phyloP scores from a whole-genome alignment of 1,140 invertebrate genomes.

The Mactra quadrangularis region DNA sequence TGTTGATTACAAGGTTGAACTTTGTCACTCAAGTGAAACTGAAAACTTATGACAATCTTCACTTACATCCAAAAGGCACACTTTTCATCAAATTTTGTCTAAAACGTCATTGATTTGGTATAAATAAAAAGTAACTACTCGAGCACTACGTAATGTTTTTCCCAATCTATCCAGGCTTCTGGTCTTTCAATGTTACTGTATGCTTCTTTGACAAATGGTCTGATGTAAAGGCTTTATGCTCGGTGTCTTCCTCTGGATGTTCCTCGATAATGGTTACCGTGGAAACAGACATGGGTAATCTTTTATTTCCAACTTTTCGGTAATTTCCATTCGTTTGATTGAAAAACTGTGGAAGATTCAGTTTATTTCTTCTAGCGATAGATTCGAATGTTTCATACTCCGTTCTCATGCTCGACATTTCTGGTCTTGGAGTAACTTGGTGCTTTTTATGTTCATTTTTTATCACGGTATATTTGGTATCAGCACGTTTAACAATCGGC shows the following conservation, averaged over 20 bases:
- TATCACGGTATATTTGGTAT: background rate
- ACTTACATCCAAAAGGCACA: too few relatives aligned
- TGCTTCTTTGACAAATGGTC: conserved; percentile 36
- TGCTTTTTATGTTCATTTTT: conserved; percentile 5
- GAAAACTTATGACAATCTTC: too few relatives aligned
- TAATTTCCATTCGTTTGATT: conserved; percentile 18
- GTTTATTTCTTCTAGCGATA: conserved; percentile 66
- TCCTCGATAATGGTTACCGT: conserved; percentile 66
- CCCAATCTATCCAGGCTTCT: background rate
- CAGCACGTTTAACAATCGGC: conserved; percentile 33
- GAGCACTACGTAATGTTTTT: too few relatives aligned
- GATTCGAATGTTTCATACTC: conserved; percentile 70
- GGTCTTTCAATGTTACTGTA: background rate
- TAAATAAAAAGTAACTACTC: too few relatives aligned
- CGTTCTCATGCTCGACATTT: conserved; percentile 66
- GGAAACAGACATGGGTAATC: conserved; percentile 33
- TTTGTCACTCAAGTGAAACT: too few relatives aligned
- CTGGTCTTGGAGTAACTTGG: conserved; percentile 25
- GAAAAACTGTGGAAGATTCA: conserved; percentile 52
- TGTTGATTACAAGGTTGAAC: too few relatives aligned
- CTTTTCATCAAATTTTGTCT: too few relatives aligned
- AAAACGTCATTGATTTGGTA: too few relatives aligned
- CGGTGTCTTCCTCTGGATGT: conserved; percentile 1
- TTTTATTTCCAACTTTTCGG: background rate
- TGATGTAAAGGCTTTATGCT: conserved; percentile 13